Evolutionary conservation across 2,797 vertebrate species (phyloP).

Genomic region (Rhynchonycteris naso): DNA sequence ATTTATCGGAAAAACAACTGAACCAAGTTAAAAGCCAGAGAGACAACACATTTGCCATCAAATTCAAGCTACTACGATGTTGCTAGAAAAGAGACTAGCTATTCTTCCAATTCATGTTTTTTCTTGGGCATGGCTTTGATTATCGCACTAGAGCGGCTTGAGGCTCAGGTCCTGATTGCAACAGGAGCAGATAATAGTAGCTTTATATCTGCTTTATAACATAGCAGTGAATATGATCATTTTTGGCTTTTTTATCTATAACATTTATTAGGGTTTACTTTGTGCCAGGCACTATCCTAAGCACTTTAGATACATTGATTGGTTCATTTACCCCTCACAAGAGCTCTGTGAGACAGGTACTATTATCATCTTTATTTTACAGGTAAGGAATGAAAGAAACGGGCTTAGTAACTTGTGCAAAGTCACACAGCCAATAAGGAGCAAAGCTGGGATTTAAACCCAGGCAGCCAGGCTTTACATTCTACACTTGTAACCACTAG

Average conservation of each 20-base stretch:
- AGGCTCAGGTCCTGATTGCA: not conserved
- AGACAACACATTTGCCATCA: not conserved
- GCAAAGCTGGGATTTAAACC: slow-evolving; percentile 31
- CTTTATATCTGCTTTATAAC: not conserved
- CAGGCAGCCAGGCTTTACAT: not conserved
- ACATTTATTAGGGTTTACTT: not conserved
- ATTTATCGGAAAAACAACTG: slow-evolving; percentile 27
- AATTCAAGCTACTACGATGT: not conserved
- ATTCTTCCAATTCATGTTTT: not conserved
- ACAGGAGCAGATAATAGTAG: not conserved
- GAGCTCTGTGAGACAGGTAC: not conserved
- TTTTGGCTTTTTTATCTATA: not conserved
- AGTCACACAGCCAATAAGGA: not conserved
- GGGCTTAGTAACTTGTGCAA: not conserved
- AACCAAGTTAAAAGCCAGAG: not conserved
- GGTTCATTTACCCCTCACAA: not conserved
- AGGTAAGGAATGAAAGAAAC: not conserved
- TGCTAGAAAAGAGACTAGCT: not conserved
- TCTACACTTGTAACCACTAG: not conserved
- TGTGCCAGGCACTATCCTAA: not conserved
- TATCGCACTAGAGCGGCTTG: not conserved
- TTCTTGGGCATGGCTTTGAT: not conserved
- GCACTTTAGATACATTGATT: not conserved
- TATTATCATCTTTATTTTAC: slow-evolving; percentile 1
- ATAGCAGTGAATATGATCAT: not conserved